These are phyloP conservation scores for Phycodurus eques DNA, from an alignment of 2,113 vertebrate species.

Conservation along the genomic window DNA sequence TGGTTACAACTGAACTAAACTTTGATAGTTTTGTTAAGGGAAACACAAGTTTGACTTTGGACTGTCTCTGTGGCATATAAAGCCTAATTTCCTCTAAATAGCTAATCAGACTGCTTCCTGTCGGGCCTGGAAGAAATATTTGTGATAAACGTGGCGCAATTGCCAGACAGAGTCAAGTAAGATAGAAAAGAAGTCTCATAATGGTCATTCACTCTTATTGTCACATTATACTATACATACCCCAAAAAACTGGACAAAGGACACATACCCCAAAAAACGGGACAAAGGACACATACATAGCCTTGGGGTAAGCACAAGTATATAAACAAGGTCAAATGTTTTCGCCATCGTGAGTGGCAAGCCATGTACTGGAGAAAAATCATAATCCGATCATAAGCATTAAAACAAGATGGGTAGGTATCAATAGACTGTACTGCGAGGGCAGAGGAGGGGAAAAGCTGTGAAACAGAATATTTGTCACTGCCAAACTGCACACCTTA, in stretches of 20 bases:
- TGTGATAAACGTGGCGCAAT: background rate
- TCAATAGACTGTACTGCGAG: conserved; percentile 23
- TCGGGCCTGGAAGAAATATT: background rate
- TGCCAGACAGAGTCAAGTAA: background rate
- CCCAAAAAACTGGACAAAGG: background rate
- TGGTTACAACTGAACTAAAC: conserved; percentile 13
- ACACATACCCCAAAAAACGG: background rate
- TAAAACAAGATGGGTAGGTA: background rate
- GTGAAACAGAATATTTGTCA: conserved; percentile 11
- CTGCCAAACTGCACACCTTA: conserved; percentile 51
- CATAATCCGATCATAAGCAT: background rate
- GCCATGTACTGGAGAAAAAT: background rate
- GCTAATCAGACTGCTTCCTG: conserved; percentile 34
- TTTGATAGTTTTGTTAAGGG: conserved; percentile 24
- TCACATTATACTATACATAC: no score
- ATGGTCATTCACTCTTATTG: background rate
- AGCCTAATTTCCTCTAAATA: conserved; percentile 48
- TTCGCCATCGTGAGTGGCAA: background rate
- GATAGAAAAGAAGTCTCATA: background rate
- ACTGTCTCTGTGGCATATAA: conserved; percentile 37
- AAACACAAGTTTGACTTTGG: conserved; percentile 28
- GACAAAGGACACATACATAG: background rate
- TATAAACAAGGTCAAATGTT: background rate
- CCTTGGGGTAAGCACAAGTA: background rate
- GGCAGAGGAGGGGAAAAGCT: conserved; percentile 25